Base-by-base conservation (phyloP, 2,113 vertebrate species). In the Neopipo cinnamomea region DNA sequence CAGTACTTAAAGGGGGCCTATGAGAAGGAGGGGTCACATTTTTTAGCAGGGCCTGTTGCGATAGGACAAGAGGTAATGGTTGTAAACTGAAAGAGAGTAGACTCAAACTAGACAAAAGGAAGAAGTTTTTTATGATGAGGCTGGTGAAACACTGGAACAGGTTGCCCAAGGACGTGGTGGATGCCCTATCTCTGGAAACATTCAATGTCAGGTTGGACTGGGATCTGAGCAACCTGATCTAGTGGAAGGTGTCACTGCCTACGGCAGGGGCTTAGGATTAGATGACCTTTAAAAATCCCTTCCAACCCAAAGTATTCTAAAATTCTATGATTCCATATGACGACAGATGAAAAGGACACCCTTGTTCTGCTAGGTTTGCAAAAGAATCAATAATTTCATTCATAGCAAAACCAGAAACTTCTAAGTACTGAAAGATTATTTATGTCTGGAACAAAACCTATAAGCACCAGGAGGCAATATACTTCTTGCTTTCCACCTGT, bases 291-390 rank as follows among this genome's bases (percentile, higher is more conserved):
- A 37, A 62, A 67, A 3, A 14, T n/a, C 8, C 8, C 10, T 66
- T 83, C 14, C 22, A 72, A 21, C 7, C 12, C 6, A 53, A 63
- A 49, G 0, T 28, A 19, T 58, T 58, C 33, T 73, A 21, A 75
- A 25, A 42, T n/a, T 59, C 18, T 62, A 3, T 33, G 18, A 42
- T 39, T 83, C 7, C 23, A 42, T 13, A 28, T 67, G 42, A 49
- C 10, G 46, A 11, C 0, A 4, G 27, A 82, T 2, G 5, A 30
- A 35, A 66, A 87, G 8, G 24, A 25, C 5, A 22, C 81, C 2
- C 1, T 62, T 67, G 7, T 68, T 77, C 59, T 66, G 3, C 16
- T 44, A n/a, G 17, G 8, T 53, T 85, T 91, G 59, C 39, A 53
- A 27, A 71, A 74, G 11, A 78, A 58, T 44, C 44, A 78, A 12